Evolutionary conservation across 2,888 invertebrate species (phyloP).

Genomic region (Dilophus febrilis): DNA sequence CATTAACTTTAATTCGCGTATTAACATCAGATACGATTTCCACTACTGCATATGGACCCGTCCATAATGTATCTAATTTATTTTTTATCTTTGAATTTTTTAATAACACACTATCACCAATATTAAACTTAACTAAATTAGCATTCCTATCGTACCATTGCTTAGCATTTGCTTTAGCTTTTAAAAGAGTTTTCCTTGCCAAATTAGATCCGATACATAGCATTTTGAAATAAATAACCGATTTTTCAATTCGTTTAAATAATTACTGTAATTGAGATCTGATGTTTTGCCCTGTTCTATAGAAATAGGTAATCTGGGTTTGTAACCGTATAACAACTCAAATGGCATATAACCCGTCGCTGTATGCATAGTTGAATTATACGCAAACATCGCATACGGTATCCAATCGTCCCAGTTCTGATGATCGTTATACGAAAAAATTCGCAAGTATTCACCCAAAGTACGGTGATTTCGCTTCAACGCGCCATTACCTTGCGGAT

Average conservation of each 20-base stretch:
- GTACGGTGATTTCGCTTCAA: not conserved
- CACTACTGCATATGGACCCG: not conserved
- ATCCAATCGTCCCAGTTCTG: not conserved
- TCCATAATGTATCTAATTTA: not conserved
- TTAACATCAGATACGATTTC: not conserved
- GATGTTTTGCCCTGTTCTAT: not conserved
- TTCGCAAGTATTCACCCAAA: not conserved
- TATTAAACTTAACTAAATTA: not conserved
- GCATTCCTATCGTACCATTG: not conserved
- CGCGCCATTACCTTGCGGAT: not conserved
- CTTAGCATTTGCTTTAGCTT: not conserved
- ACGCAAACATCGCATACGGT: not conserved
- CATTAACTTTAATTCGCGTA: not conserved
- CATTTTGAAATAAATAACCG: not conserved
- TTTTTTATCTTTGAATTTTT: not conserved
- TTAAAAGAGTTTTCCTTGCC: not conserved
- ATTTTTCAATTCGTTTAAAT: not conserved
- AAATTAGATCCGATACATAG: not conserved
- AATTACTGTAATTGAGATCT: not conserved
- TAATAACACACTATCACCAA: not conserved
- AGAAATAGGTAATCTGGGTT: not conserved
- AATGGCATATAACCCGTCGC: not conserved
- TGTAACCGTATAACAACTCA: not conserved
- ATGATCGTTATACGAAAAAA: not conserved
- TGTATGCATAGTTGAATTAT: not conserved